These are phyloP conservation scores for Platorchestia sp. DNA, from an alignment of 1,140 invertebrate species.

Conservation along the genomic window DNA sequence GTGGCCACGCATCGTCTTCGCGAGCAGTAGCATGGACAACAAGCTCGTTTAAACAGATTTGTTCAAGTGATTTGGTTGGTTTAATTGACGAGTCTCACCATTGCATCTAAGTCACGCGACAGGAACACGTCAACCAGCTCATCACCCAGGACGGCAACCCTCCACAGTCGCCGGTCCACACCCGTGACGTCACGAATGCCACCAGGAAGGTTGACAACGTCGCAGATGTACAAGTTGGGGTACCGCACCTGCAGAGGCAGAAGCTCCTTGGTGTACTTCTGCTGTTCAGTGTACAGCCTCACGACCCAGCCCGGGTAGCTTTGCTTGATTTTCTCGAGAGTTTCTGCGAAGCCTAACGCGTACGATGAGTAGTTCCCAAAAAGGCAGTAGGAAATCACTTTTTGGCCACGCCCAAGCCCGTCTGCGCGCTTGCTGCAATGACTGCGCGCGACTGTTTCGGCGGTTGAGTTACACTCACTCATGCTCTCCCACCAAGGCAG, in stretches of 20 bases:
- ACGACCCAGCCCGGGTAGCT: background rate
- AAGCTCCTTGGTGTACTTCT: background rate
- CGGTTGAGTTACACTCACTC: background rate
- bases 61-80: background rate
- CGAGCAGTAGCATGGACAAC: no score
- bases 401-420: background rate
- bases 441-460: background rate
- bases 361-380: background rate
- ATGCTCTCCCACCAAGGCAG: slow-evolving; percentile 10
- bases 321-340: background rate
- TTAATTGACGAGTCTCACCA: background rate
- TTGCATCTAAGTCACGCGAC: slow-evolving; percentile 7
- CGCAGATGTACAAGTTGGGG: slow-evolving; percentile 1
- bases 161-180: background rate
- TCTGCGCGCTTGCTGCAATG: slow-evolving; percentile 15
- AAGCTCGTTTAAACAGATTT: no score
- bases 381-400: background rate
- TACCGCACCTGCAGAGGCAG: background rate
- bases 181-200: background rate
- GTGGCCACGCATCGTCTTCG: background rate
- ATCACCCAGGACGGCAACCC: background rate
- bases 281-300: background rate
- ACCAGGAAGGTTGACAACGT: background rate
- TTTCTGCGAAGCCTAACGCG: background rate
- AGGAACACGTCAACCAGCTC: slow-evolving; percentile 44